Evolutionary conservation across 1,140 invertebrate genomes (phyloP), one percentile per base, ranked within the genome.

Genomic region (Drosophila littoralis): DNA sequence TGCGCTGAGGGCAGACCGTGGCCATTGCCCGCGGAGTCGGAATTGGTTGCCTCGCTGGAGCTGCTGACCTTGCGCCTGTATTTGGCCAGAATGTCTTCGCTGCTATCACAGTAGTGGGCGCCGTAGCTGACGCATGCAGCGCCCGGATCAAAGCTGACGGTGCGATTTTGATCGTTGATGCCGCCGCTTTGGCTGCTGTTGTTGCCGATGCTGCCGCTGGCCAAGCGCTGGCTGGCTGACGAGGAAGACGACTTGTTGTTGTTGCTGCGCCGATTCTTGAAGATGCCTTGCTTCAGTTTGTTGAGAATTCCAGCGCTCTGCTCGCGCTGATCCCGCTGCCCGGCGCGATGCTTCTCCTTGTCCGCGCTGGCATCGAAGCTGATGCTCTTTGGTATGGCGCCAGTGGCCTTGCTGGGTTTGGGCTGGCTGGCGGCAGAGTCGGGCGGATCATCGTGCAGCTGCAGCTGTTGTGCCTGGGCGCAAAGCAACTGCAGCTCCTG

Each of bases 41-140:
- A 93, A 70, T 92, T 93, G 32, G 93, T 93, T 15, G 94, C 93
- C 70, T 94, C 94, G 64, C 93, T 94, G 17, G 94, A 93, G 28
- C 93, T 93, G 75, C 95, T 95, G 1, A 95, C 94, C 93, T 98
- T 98, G 51, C 96, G 95, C 12, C 98, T 94, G 92, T 99, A 99
- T 91, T 99, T 99, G 28, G 97, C 98, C 75, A 99, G 94, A 84
- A 99, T 99, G 86, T 99, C 98, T 90, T 99, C 98, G 10, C 96
- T 91, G 28, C 79, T 92, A 86, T 92, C 91, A 86, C 89, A 82
- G 69, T 79, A 88, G 42, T 77, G 72, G 46, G 46, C 54, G 55
- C 75, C 71, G 28, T 79, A 77, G 52, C 57, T 61, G 32, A 71
- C 60, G 54, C 74, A 75, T 33, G 68, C 59, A 67, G 75, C 36